Conservation (phyloP, 53 echinoderm and acorn worm species). For the Pentamera pediparva region DNA sequence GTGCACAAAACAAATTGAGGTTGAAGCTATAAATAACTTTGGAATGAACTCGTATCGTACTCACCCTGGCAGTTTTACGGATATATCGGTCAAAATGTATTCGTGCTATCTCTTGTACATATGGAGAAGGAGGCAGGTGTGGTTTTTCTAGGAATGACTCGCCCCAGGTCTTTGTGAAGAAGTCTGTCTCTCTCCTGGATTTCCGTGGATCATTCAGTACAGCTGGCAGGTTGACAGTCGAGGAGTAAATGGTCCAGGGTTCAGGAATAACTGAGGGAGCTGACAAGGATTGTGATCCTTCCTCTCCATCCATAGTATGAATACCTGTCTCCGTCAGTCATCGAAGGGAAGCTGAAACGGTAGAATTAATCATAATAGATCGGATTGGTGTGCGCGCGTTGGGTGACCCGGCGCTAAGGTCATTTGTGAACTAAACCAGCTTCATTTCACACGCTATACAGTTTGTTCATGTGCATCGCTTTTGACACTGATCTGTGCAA, state of each 20-base stretch:
- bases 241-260: constrained; percentile 89
- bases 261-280: constrained; percentile 50
- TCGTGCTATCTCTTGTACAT: constrained; percentile 81
- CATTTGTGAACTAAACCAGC: too few species aligned
- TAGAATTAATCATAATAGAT: too few species aligned
- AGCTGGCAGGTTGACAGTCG: constrained; percentile 83
- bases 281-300: constrained; percentile 20
- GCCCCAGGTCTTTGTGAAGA: constrained; percentile 98
- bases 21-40: too few species aligned
- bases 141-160: constrained; percentile 83
- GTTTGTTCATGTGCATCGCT: too few species aligned
- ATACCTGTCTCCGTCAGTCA: not conserved
- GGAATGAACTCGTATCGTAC: too few species aligned
- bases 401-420: too few species aligned
- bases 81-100: constrained; percentile 84
- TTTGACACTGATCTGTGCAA: too few species aligned
- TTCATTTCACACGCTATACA: too few species aligned
- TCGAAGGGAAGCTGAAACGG: constrained; percentile 13
- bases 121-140: constrained; percentile 68
- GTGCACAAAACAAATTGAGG: too few species aligned
- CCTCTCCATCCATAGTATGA: constrained; percentile 15
- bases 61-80: constrained; percentile 67
- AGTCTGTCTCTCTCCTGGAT: constrained; percentile 78
- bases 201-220: constrained; percentile 95
- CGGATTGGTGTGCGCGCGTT: too few species aligned